Conservation (phyloP, 1,140 invertebrate species). For the Hyphantria cunea region DNA sequence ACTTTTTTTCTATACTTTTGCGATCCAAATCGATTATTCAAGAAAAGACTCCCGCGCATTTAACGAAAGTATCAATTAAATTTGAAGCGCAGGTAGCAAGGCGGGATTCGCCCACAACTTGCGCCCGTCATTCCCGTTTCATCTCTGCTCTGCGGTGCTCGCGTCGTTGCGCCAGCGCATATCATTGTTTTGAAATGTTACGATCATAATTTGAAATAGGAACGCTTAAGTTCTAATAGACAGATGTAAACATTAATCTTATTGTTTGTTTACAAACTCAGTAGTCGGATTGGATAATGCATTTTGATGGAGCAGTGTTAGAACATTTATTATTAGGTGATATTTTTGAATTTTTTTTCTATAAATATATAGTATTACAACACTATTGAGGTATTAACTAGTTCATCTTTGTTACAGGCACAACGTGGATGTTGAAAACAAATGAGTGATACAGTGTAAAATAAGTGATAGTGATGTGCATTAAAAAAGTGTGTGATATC, state of each 20-base stretch:
- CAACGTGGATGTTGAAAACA: conserved; percentile 2
- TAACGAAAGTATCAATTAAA: too few species aligned
- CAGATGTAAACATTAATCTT: neutral
- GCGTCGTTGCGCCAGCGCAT: neutral
- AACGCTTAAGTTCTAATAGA: neutral
- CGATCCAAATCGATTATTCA: too few species aligned
- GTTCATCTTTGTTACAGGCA: conserved; percentile 35
- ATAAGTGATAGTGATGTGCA: conserved; percentile 51
- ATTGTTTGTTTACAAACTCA: conserved; percentile 2
- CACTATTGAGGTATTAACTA: neutral
- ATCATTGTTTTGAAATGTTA: neutral
- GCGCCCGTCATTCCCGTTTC: conserved; percentile 2
- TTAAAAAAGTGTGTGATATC: conserved; percentile 31
- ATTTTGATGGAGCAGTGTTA: neutral
- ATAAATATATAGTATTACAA: too few species aligned
- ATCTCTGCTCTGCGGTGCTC: neutral
- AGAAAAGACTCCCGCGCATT: too few species aligned
- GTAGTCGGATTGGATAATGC: neutral
- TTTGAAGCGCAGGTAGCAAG: neutral
- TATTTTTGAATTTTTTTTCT: neutral
- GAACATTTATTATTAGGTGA: neutral
- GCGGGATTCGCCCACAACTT: neutral
- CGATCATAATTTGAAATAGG: too few species aligned
- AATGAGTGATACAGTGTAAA: conserved; percentile 11
- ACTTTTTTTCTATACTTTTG: too few species aligned